Evolutionary conservation across 2,113 vertebrate species (phyloP).

Genomic region (Dipodomys stephensi): DNA sequence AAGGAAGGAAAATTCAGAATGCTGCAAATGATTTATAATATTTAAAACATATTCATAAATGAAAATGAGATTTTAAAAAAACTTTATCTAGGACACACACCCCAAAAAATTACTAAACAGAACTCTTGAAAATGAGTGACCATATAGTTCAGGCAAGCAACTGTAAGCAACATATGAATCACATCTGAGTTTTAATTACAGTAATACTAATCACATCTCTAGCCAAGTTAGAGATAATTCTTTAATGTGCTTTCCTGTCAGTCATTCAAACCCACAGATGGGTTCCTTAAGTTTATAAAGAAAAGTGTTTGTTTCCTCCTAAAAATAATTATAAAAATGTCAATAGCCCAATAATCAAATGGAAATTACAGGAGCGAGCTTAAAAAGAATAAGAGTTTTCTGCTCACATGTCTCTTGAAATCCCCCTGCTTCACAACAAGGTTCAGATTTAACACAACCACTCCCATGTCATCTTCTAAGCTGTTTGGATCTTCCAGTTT

Average conservation of each 20-base stretch:
- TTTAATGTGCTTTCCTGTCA: background rate
- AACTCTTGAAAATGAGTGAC: background rate
- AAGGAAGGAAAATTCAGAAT: background rate
- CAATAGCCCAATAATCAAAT: background rate
- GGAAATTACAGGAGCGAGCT: background rate
- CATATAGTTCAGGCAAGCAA: background rate
- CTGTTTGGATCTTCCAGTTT: conserved; percentile 94
- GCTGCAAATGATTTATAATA: background rate
- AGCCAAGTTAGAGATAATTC: background rate
- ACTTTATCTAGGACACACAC: no score
- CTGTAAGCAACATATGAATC: background rate
- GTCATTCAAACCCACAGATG: background rate
- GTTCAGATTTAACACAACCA: conserved; percentile 92
- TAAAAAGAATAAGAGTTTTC: background rate
- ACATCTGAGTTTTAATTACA: background rate
- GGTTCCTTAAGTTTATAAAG: background rate
- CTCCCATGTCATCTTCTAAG: conserved; percentile 95
- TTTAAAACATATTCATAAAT: background rate
- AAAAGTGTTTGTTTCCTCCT: background rate
- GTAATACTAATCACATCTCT: background rate
- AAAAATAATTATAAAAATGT: background rate
- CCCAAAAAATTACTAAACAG: background rate
- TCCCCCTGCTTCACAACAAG: conserved; percentile 93
- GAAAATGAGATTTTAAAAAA: no score
- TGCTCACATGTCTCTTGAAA: conserved; percentile 92